Evolutionary conservation across 2,888 invertebrate species (phyloP).

Genomic region (Octodonta nipae): DNA sequence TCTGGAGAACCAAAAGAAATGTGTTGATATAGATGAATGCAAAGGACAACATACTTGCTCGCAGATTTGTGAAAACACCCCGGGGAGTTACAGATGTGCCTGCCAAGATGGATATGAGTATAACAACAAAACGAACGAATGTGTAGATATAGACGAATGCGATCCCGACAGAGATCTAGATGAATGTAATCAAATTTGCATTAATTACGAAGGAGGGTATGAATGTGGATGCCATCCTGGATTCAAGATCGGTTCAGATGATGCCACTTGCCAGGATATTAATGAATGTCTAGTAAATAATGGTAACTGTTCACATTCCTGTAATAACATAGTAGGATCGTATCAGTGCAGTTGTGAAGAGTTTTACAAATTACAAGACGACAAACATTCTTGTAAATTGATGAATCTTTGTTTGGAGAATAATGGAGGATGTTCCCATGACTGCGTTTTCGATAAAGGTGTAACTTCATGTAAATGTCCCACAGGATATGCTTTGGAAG

Average conservation of each 20-base stretch:
- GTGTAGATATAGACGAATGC: conserved; percentile 35
- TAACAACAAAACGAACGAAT: conserved; percentile 35
- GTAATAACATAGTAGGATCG: conserved; percentile 39
- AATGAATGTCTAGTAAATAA: conserved; percentile 29
- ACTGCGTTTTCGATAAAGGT: conserved; percentile 28
- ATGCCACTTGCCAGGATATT: conserved; percentile 33
- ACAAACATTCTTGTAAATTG: conserved; percentile 30
- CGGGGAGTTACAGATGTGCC: conserved; percentile 38
- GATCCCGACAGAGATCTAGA: conserved; percentile 24
- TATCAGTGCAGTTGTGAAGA: conserved; percentile 39
- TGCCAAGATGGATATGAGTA: conserved; percentile 45
- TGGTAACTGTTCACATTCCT: conserved; percentile 42
- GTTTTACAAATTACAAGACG: conserved; percentile 32
- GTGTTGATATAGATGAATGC: conserved; percentile 33
- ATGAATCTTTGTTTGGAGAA: conserved; percentile 34
- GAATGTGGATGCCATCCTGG: conserved; percentile 32
- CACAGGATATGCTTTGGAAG: conserved; percentile 27
- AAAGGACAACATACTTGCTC: conserved; percentile 29
- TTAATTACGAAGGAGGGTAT: conserved; percentile 29
- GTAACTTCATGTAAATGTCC: conserved; percentile 38
- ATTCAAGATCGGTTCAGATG: conserved; percentile 36
- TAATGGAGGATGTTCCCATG: conserved; percentile 31
- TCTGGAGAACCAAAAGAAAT: conserved; percentile 23
- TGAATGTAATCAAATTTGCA: conserved; percentile 23
- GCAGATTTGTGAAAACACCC: conserved; percentile 37